Percentiles rank a stretch among this genome's conserved stretches.
Evolutionary conservation across 2,888 invertebrate genomes (phyloP).

Genomic region (Agrilus cyanescens): DNA sequence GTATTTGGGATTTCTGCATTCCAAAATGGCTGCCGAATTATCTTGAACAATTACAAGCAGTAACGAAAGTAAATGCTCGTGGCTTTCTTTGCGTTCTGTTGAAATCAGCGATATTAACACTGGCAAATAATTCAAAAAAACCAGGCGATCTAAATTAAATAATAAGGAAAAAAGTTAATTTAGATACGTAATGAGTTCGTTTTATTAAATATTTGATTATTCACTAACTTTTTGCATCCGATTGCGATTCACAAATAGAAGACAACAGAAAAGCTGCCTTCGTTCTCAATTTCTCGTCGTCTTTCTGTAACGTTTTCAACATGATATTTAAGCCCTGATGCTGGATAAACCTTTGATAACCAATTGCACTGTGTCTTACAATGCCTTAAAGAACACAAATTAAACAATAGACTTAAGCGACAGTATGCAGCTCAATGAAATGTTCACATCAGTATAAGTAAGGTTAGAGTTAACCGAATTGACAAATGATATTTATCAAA

Average conservation of each 20-base stretch:
- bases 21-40: conserved; percentile 31
- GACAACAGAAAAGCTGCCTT: conserved; percentile 64
- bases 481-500: too few species aligned
- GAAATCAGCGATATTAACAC: conserved; percentile 22
- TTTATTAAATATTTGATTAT: too few species aligned
- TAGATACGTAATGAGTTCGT: too few species aligned
- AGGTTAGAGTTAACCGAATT: too few species aligned
- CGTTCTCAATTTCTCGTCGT: conserved; percentile 47
- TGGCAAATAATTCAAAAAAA: conserved; percentile 26
- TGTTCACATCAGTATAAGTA: too few species aligned
- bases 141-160: conserved; percentile 22
- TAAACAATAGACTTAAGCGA: too few species aligned
- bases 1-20: conserved; percentile 36
- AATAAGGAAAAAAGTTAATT: conserved; percentile 6
- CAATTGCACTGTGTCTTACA: conserved; percentile 49
- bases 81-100: conserved; percentile 25
- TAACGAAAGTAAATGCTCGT: conserved; percentile 42
- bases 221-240: conserved; percentile 43
- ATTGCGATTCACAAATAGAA: conserved; percentile 43
- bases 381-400: conserved; percentile 40
- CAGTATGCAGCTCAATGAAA: too few species aligned
- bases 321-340: conserved; percentile 56
- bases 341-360: conserved; percentile 47
- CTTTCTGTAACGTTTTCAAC: conserved; percentile 44
- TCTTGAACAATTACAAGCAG: conserved; percentile 36